These are phyloP conservation scores for Piprites chloris DNA, from an alignment of 2,113 vertebrate genomes.

Conservation along the genomic window DNA sequence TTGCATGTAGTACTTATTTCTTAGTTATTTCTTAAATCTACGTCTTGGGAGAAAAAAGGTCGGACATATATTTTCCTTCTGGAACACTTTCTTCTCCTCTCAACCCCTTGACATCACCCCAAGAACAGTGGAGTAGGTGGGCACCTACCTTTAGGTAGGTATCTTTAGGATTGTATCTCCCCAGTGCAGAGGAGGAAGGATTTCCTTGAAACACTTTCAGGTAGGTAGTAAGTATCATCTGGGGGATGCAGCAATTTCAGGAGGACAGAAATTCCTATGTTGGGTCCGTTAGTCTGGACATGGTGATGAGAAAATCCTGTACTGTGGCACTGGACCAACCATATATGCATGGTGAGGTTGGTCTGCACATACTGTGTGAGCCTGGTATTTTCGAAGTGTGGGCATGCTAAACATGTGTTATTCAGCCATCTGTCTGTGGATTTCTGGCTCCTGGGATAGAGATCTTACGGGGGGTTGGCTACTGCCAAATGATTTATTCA, in stretches of 20 bases:
- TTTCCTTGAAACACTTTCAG: not conserved
- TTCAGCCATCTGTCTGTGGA: not conserved
- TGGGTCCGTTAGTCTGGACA: not conserved
- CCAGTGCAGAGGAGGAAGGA: not conserved
- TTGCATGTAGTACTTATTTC: too few species aligned
- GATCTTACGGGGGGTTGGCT: not conserved
- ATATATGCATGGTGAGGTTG: not conserved
- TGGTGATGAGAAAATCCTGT: not conserved
- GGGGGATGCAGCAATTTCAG: not conserved
- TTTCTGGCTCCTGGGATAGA: not conserved
- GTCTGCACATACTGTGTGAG: not conserved
- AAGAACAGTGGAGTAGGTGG: not conserved
- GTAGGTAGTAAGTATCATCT: not conserved
- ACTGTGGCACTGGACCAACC: not conserved
- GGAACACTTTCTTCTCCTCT: not conserved
- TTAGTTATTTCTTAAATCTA: not conserved
- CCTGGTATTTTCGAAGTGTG: not conserved
- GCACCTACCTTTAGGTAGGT: not conserved
- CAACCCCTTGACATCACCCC: not conserved
- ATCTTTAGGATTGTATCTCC: not conserved
- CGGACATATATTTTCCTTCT: not conserved
- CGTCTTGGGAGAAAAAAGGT: rapidly evolving
- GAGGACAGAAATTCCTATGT: not conserved
- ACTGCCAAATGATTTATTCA: not conserved
- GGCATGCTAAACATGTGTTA: not conserved